phyloP scores from a whole-genome alignment of 2,113 vertebrate species.

The Reinhardtius hippoglossoides region DNA sequence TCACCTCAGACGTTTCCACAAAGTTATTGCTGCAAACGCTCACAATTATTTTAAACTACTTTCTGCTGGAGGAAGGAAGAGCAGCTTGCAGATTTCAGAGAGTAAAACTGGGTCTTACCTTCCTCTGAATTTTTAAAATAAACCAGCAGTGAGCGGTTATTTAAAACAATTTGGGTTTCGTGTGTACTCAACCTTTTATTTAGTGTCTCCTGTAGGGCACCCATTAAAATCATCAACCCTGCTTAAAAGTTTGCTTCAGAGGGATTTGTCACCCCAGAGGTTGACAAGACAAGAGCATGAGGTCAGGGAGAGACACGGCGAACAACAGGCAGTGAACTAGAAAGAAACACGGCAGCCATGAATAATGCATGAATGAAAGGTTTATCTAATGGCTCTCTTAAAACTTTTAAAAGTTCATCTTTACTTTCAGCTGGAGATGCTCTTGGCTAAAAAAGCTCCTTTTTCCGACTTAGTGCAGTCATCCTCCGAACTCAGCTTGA shows the following conservation, averaged over 20 bases:
- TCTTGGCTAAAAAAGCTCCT: conserved; percentile 21
- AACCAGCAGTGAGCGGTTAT: conserved; percentile 3
- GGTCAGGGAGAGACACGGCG: conserved; percentile 46
- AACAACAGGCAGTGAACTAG: conserved; percentile 60
- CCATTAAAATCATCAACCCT: conserved; percentile 62
- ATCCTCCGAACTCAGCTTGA: conserved; percentile 50
- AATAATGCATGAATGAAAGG: conserved; percentile 73
- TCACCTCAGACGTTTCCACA: conserved; percentile 59
- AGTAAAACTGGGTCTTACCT: conserved; percentile 13
- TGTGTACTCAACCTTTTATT: conserved; percentile 48
- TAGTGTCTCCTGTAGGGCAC: conserved; percentile 22
- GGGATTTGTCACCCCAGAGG: conserved; percentile 48
- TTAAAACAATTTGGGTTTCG: neutral
- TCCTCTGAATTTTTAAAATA: conserved; percentile 27
- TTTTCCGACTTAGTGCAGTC: conserved; percentile 12
- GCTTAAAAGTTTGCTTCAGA: conserved; percentile 39
- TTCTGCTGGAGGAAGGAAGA: conserved; percentile 5
- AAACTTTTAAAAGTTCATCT: conserved; percentile 69
- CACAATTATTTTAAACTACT: conserved; percentile 60
- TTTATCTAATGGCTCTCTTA: conserved; percentile 67
- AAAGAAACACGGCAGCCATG: conserved; percentile 61
- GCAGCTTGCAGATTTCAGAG: conserved; percentile 26
- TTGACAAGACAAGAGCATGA: conserved; percentile 55
- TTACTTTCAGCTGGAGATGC: conserved; percentile 43
- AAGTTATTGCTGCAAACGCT: conserved; percentile 39